phyloP scores from a whole-genome alignment of 2,113 vertebrate genomes.

The Austrofundulus limnaeus region DNA sequence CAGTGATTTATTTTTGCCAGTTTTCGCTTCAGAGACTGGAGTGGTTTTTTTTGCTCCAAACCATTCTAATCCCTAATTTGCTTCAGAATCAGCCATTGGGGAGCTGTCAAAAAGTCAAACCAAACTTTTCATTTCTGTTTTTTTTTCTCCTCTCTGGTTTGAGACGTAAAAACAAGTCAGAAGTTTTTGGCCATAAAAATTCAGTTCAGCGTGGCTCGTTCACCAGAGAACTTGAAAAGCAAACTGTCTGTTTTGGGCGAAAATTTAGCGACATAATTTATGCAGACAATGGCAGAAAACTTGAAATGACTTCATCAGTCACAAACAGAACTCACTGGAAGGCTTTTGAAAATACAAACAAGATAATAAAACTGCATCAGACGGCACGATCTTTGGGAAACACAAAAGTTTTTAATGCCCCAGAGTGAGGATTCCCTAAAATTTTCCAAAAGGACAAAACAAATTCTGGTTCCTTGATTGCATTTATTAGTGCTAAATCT shows the following conservation, averaged over 20 bases:
- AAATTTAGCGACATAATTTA: conserved; percentile 1
- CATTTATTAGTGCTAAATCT: conserved; percentile 30
- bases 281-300: background rate
- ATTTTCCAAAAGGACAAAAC: no score
- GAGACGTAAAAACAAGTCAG: background rate
- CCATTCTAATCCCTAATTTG: conserved; percentile 18
- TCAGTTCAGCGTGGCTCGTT: background rate
- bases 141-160: conserved; percentile 2
- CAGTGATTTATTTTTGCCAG: conserved; percentile 44
- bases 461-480: conserved; percentile 16
- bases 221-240: background rate
- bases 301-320: background rate
- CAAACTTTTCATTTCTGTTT: background rate
- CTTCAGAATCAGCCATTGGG: conserved; percentile 21
- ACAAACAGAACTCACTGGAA: conserved; percentile 18
- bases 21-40: conserved; percentile 18
- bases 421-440: conserved; percentile 1
- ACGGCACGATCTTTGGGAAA: conserved; percentile 9
- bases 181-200: background rate
- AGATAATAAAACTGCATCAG: conserved; percentile 1
- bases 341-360: conserved; percentile 7
- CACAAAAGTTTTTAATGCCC: background rate
- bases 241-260: background rate
- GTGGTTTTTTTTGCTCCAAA: conserved; percentile 24
- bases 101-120: conserved; percentile 13